These are phyloP conservation scores for Dicentrarchus labrax DNA, from an alignment of 2,113 vertebrate species.

Conservation along the genomic window DNA sequence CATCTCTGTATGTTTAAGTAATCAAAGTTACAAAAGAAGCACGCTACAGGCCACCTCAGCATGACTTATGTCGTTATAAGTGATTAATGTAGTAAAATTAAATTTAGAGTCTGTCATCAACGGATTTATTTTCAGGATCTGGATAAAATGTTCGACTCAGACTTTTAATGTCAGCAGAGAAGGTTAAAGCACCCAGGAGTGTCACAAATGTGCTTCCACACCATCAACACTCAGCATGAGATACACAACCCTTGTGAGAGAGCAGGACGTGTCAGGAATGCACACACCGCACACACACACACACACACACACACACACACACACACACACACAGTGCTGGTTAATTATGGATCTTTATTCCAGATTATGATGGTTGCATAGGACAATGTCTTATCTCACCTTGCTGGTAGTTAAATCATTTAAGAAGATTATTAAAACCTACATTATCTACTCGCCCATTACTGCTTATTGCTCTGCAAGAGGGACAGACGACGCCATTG, in stretches of 20 bases:
- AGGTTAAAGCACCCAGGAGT: conserved; percentile 58
- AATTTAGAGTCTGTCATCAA: conserved; percentile 27
- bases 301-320: conserved; percentile 7
- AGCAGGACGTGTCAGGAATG: conserved; percentile 28
- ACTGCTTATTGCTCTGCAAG: too few species aligned
- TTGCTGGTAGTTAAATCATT: too few species aligned
- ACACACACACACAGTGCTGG: not conserved
- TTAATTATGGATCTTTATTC: conserved; percentile 39
- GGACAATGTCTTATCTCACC: not conserved
- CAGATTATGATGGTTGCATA: conserved; percentile 16
- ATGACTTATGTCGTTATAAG: not conserved
- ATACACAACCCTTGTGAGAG: conserved; percentile 25
- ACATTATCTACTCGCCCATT: too few species aligned
- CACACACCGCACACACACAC: too few species aligned
- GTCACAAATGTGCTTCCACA: conserved; percentile 53
- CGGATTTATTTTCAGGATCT: conserved; percentile 44
- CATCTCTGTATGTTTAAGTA: conserved; percentile 37
- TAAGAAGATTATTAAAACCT: too few species aligned
- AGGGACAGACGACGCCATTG: too few species aligned
- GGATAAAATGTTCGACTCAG: conserved; percentile 31
- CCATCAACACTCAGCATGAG: conserved; percentile 46
- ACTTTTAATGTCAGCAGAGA: conserved; percentile 20
- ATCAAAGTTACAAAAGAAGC: conserved; percentile 17
- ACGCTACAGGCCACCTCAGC: not conserved
- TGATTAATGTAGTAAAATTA: conserved; percentile 29